A percentile compares a stretch with the other conserved stretches of the same genome.
phyloP scores from a whole-genome alignment of 2,888 invertebrate species.

The Sarcophaga caerulescens region DNA sequence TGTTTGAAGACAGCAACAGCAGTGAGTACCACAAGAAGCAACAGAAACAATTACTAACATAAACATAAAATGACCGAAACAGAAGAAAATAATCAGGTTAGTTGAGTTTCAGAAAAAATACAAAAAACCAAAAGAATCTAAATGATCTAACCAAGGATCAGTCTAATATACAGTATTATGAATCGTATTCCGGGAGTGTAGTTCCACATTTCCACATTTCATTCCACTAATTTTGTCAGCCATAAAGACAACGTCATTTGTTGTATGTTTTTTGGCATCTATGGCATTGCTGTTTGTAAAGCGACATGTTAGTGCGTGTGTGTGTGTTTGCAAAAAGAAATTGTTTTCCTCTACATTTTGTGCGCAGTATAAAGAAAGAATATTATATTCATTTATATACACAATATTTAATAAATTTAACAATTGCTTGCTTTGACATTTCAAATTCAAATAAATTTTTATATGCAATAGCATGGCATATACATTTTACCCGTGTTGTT shows the following conservation, averaged over 20 bases:
- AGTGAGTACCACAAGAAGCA: conserved; percentile 59
- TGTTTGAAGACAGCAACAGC: conserved; percentile 62
- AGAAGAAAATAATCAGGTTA: conserved; percentile 73
- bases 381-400: conserved; percentile 8
- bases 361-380: conserved; percentile 18
- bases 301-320: not conserved
- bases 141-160: not conserved
- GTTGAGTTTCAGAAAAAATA: conserved; percentile 58
- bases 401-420: conserved; percentile 2
- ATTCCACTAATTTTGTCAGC: not conserved
- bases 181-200: too few species aligned
- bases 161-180: not conserved
- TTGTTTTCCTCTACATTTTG: conserved; percentile 8
- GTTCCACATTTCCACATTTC: not conserved
- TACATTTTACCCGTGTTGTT: not conserved
- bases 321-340: not conserved
- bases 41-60: not conserved
- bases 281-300: not conserved
- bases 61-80: conserved; percentile 70
- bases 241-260: conserved; percentile 32
- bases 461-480: not conserved
- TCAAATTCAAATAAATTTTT: too few species aligned
- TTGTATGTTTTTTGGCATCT: conserved; percentile 38
- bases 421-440: too few species aligned
- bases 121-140: not conserved